phyloP scores from a whole-genome alignment of 2,113 vertebrate species.

The Chionodraco myersi region DNA sequence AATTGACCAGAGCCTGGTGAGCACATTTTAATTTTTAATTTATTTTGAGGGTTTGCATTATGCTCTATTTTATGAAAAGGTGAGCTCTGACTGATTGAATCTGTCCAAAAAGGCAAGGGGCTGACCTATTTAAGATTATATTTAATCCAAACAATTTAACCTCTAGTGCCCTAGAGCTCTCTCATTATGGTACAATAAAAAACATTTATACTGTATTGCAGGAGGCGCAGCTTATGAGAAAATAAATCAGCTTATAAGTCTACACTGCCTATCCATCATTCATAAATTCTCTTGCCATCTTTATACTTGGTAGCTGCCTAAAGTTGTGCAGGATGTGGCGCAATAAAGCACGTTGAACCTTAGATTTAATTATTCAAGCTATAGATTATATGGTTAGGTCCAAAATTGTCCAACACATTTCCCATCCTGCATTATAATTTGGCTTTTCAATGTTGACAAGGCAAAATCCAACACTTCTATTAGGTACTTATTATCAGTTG shows the following conservation, averaged over 20 bases:
- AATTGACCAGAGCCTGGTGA: conserved; percentile 64
- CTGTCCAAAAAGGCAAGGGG: conserved; percentile 28
- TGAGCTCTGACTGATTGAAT: conserved; percentile 62
- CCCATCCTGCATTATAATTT: neutral
- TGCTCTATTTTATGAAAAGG: conserved; percentile 57
- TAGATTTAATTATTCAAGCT: conserved; percentile 1
- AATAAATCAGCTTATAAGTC: conserved; percentile 18
- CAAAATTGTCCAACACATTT: neutral
- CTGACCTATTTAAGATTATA: conserved; percentile 39
- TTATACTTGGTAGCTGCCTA: conserved; percentile 20
- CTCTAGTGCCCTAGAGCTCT: conserved; percentile 13
- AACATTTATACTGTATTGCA: conserved; percentile 54
- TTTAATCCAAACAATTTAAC: conserved; percentile 52
- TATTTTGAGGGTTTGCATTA: conserved; percentile 62
- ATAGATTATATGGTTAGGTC: neutral
- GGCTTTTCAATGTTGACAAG: neutral
- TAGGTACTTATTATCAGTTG: neutral
- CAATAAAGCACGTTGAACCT: neutral
- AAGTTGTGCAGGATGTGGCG: conserved; percentile 33
- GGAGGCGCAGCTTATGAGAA: conserved; percentile 25
- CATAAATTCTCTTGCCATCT: conserved; percentile 11
- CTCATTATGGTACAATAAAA: conserved; percentile 43
- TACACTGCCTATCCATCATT: conserved; percentile 33
- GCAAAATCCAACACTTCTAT: neutral
- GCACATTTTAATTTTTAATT: conserved; percentile 44